A percentile compares a stretch with the other conserved stretches of the same genome.
phyloP scores from a whole-genome alignment of 2,113 vertebrate species.

The Poeciliopsis retropinna region DNA sequence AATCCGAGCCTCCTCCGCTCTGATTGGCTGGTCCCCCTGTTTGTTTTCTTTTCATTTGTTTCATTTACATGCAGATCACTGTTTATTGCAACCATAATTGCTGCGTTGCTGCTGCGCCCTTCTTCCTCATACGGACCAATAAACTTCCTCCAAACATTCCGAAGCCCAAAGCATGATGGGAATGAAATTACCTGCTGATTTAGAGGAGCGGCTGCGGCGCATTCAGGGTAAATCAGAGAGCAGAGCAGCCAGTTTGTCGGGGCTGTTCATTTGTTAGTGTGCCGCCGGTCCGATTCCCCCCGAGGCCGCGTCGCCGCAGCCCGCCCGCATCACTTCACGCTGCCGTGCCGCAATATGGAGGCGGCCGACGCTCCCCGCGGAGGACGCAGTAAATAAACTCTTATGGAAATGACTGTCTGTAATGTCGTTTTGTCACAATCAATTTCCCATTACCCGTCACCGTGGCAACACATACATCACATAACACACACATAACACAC shows the following conservation, averaged over 20 bases:
- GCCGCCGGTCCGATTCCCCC: slow-evolving; percentile 64
- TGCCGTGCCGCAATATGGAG: slow-evolving; percentile 43
- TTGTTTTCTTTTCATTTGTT: slow-evolving; percentile 50
- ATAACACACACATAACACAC: slow-evolving; percentile 20
- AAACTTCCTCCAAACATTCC: slow-evolving; percentile 20
- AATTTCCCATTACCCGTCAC: slow-evolving; percentile 73
- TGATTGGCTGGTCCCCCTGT: slow-evolving; percentile 26
- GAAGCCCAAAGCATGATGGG: slow-evolving; percentile 55
- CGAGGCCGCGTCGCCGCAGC: slow-evolving; percentile 25
- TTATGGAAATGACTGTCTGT: slow-evolving; percentile 69
- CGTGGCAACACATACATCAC: slow-evolving; percentile 41
- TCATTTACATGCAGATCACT: slow-evolving; percentile 59
- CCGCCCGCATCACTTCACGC: slow-evolving; percentile 30
- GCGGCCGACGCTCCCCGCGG: slow-evolving; percentile 59
- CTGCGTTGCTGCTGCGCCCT: not conserved
- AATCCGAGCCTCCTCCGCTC: not conserved
- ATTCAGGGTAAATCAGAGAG: slow-evolving; percentile 63
- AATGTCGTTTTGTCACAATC: slow-evolving; percentile 73
- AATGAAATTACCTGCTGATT: slow-evolving; percentile 67
- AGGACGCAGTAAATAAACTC: slow-evolving; percentile 60
- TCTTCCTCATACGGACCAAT: slow-evolving; percentile 64
- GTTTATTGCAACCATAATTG: slow-evolving; percentile 65
- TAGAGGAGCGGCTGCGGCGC: slow-evolving; percentile 33
- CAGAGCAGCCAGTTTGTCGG: slow-evolving; percentile 44
- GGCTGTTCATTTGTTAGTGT: slow-evolving; percentile 72